phyloP scores from a whole-genome alignment of 1,140 invertebrate genomes.

The Hetaerina americana region DNA sequence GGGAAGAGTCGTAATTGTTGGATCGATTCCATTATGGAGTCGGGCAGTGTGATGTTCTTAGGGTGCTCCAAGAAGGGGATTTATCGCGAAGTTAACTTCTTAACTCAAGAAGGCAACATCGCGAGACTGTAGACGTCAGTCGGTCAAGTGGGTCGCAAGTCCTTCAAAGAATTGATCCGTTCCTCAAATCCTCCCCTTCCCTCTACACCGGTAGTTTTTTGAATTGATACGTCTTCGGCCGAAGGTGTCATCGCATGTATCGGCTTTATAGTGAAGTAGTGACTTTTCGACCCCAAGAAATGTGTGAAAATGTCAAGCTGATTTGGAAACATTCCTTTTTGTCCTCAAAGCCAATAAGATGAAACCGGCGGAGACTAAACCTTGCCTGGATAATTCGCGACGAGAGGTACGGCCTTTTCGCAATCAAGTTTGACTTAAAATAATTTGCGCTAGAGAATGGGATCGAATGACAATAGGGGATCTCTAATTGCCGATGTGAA shows the following conservation, averaged over 20 bases:
- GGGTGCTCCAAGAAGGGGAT: too few relatives aligned
- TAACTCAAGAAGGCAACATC: too few relatives aligned
- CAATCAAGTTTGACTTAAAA: too few relatives aligned
- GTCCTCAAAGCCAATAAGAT: background rate
- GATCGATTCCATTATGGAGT: background rate
- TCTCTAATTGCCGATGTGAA: too few relatives aligned
- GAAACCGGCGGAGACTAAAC: background rate
- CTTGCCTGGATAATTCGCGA: background rate
- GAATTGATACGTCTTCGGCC: background rate
- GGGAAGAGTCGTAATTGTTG: background rate
- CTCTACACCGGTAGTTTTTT: background rate
- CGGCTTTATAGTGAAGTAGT: background rate
- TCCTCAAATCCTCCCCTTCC: background rate
- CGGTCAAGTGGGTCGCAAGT: background rate
- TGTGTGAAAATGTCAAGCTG: background rate
- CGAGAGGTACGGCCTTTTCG: too few relatives aligned
- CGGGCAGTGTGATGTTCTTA: too few relatives aligned
- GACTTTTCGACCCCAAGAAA: background rate
- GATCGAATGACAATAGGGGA: too few relatives aligned
- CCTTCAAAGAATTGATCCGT: background rate
- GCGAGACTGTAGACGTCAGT: background rate
- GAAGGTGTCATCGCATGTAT: background rate
- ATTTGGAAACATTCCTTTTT: background rate
- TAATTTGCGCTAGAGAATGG: too few relatives aligned
- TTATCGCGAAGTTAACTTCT: too few relatives aligned